Percentiles rank a stretch among this genome's conserved stretches.
Conservation (phyloP, 2,888 invertebrate genomes). For the Myopa testacea region DNA sequence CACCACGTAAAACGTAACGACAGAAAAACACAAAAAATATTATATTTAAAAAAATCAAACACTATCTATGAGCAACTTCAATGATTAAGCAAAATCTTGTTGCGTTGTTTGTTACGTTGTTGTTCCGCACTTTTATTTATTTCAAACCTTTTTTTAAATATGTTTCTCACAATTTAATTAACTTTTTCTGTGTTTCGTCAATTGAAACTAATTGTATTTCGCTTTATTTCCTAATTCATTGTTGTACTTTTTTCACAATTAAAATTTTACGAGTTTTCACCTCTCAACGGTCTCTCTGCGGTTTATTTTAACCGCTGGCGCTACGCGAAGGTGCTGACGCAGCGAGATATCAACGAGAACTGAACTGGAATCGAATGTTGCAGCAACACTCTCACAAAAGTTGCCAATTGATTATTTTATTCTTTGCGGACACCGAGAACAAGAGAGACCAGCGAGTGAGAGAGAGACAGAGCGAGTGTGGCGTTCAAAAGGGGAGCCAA, state of each 20-base stretch:
- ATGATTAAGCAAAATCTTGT: too few relatives aligned
- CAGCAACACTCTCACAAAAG: slow-evolving; percentile 11
- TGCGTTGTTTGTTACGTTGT: too few relatives aligned
- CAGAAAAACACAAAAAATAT: background rate
- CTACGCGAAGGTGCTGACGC: slow-evolving; percentile 6
- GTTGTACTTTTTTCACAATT: slow-evolving; percentile 3
- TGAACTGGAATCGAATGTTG: slow-evolving; percentile 4
- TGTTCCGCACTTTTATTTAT: too few relatives aligned
- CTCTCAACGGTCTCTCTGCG: background rate
- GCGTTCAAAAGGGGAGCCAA: slow-evolving; percentile 14
- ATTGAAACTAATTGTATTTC: background rate
- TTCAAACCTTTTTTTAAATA: background rate
- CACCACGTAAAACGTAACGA: background rate
- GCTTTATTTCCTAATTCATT: background rate
- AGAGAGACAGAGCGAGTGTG: background rate
- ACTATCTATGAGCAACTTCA: background rate
- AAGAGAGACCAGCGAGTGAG: background rate
- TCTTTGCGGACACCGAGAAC: background rate
- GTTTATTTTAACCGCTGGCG: background rate
- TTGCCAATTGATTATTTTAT: slow-evolving; percentile 30
- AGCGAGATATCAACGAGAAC: slow-evolving; percentile 34
- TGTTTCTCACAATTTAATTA: background rate
- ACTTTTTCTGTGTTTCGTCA: background rate
- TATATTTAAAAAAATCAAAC: background rate
- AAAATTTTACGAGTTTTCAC: background rate